These are phyloP conservation scores for Caenorhabditis tropicalis DNA, from an alignment of 1,140 invertebrate genomes.

Conservation along the genomic window DNA sequence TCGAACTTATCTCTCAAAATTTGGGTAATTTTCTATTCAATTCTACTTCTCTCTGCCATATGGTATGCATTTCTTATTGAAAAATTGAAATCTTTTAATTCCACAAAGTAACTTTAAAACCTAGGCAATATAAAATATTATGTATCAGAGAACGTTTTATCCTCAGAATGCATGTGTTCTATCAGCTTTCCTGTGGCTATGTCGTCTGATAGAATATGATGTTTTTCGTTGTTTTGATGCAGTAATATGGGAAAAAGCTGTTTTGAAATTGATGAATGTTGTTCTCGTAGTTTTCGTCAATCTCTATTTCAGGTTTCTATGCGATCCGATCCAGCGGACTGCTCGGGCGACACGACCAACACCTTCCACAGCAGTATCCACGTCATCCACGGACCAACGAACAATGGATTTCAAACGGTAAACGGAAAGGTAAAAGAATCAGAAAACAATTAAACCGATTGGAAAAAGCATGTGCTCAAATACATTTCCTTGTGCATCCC, in stretches of 20 bases:
- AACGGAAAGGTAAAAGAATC: neutral
- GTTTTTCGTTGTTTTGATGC: too few relatives aligned
- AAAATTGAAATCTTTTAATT: too few relatives aligned
- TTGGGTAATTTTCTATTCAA: neutral
- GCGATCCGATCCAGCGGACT: neutral
- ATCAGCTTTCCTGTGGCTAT: too few relatives aligned
- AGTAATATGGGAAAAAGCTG: too few relatives aligned
- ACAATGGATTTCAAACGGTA: neutral
- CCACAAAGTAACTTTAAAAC: too few relatives aligned
- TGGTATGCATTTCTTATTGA: too few relatives aligned
- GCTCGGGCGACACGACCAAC: neutral
- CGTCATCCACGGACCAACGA: neutral
- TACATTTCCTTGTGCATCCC: neutral
- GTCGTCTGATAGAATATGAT: too few relatives aligned
- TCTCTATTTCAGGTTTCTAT: constrained; percentile 3
- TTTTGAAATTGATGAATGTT: too few relatives aligned
- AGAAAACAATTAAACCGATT: neutral
- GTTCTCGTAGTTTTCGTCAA: too few relatives aligned
- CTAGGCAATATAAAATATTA: too few relatives aligned
- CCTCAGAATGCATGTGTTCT: too few relatives aligned
- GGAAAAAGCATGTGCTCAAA: neutral
- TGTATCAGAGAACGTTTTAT: too few relatives aligned
- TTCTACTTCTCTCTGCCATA: neutral
- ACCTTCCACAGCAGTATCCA: constrained; percentile 27
- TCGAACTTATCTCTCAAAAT: neutral